Conservation (phyloP, 2,797 vertebrate genomes). For the Catharus ustulatus region DNA sequence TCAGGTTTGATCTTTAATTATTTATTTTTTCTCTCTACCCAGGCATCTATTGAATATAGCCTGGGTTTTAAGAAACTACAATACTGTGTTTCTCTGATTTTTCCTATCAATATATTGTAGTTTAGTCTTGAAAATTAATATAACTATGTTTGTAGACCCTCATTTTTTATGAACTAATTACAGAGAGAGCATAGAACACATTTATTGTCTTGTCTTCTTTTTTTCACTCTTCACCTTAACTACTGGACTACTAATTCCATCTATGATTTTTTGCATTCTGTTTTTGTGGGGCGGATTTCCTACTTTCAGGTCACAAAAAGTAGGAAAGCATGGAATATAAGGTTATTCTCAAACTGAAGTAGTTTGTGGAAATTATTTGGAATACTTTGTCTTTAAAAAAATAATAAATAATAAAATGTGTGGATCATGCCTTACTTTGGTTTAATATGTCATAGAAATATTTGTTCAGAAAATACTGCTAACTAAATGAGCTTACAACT, state of each 20-base stretch:
- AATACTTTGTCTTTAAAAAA: background rate
- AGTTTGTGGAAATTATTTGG: background rate
- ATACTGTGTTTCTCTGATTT: background rate
- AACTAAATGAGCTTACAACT: background rate
- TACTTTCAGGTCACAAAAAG: background rate
- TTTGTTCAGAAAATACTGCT: background rate
- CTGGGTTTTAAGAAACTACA: background rate
- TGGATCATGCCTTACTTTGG: background rate
- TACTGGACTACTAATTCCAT: background rate
- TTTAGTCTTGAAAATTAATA: background rate
- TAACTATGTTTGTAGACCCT: background rate
- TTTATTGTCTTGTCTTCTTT: background rate
- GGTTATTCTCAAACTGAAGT: background rate
- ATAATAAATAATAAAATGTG: background rate
- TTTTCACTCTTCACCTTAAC: background rate
- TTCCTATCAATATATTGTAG: background rate
- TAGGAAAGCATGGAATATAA: background rate
- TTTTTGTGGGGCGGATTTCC: background rate
- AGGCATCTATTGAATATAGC: background rate
- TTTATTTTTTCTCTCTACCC: background rate
- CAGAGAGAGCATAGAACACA: background rate
- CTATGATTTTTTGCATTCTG: background rate
- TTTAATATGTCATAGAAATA: background rate
- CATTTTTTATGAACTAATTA: background rate
- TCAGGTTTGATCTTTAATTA: background rate